Conservation (phyloP, 2,888 invertebrate species). For the Cataglyphis albicans region DNA sequence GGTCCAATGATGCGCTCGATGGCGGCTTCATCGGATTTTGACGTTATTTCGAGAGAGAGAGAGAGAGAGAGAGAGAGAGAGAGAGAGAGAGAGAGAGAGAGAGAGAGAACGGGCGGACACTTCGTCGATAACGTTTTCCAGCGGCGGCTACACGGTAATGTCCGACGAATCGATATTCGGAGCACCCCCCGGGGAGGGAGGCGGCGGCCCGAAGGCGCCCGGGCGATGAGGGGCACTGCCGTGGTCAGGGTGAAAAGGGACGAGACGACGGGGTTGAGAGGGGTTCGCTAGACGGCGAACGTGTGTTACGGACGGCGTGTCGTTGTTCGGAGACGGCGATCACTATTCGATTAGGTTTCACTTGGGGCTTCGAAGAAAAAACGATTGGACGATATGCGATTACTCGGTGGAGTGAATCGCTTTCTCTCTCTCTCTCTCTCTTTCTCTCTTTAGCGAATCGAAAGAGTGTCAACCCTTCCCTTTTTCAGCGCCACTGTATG, state of each 20-base stretch:
- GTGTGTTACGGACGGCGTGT: slow-evolving; percentile 64
- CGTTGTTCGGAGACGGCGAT: slow-evolving; percentile 66
- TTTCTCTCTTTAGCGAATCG: neutral
- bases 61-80: neutral
- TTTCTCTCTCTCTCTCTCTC: neutral
- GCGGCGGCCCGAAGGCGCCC: slow-evolving; percentile 60
- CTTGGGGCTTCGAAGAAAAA: slow-evolving; percentile 51
- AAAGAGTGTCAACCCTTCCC: slow-evolving; percentile 8
- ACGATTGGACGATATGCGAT: slow-evolving; percentile 35
- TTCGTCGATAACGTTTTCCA: slow-evolving; percentile 71
- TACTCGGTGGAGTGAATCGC: neutral
- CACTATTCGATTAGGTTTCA: slow-evolving; percentile 69
- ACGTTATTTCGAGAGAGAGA: slow-evolving; percentile 49
- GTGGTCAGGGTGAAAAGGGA: slow-evolving; percentile 61
- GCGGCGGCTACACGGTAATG: slow-evolving; percentile 67
- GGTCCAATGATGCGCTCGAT: slow-evolving; percentile 44
- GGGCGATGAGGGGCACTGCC: slow-evolving; percentile 58
- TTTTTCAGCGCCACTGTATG: neutral
- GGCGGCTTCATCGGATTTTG: slow-evolving; percentile 61
- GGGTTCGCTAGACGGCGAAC: slow-evolving; percentile 44
- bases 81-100: neutral
- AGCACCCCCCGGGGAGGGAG: slow-evolving; percentile 54
- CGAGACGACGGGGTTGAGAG: slow-evolving; percentile 29
- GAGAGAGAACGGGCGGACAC: slow-evolving; percentile 45
- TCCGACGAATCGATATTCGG: slow-evolving; percentile 73